Evolutionary conservation across 2,888 invertebrate genomes (phyloP).

Genomic region (Epirrhoe tristata): DNA sequence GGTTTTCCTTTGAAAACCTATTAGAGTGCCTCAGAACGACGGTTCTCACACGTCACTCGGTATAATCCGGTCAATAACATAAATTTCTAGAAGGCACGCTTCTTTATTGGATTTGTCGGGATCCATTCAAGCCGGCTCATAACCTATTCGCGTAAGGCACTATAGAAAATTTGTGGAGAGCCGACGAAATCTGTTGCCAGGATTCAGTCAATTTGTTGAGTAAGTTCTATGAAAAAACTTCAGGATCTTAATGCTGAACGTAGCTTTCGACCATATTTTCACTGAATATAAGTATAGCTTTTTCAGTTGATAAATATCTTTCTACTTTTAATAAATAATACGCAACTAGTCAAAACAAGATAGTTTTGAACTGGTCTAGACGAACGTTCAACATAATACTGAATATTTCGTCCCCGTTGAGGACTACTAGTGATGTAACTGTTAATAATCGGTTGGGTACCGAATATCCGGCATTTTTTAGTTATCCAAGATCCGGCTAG

Average conservation of each 20-base stretch:
- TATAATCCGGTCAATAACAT: slow-evolving; percentile 83
- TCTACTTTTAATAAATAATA: too few relatives aligned
- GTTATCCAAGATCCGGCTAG: too few relatives aligned
- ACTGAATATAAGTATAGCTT: background rate
- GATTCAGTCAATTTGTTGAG: slow-evolving; percentile 45
- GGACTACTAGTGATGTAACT: background rate
- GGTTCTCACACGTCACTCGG: slow-evolving; percentile 72
- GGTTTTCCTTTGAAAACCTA: slow-evolving; percentile 9
- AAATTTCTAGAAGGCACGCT: slow-evolving; percentile 76
- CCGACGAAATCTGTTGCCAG: slow-evolving; percentile 58
- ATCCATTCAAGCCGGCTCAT: slow-evolving; percentile 69
- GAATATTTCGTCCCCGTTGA: slow-evolving; percentile 56
- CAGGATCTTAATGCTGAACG: slow-evolving; percentile 6
- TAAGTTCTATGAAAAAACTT: slow-evolving; percentile 29
- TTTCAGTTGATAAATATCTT: too few relatives aligned
- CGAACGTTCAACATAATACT: slow-evolving; percentile 60
- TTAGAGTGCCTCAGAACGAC: slow-evolving; percentile 10
- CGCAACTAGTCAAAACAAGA: background rate
- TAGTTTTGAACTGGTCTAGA: slow-evolving; percentile 54
- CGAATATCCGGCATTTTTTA: too few relatives aligned
- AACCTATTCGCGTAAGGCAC: slow-evolving; percentile 65
- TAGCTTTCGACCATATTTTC: background rate
- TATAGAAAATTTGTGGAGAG: slow-evolving; percentile 63
- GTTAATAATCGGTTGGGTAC: too few relatives aligned
- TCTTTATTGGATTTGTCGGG: slow-evolving; percentile 80